Evolutionary conservation across 2,888 invertebrate genomes (phyloP), one percentile per base, ranked within the genome.

Genomic region (Eupithecia centaureata): DNA sequence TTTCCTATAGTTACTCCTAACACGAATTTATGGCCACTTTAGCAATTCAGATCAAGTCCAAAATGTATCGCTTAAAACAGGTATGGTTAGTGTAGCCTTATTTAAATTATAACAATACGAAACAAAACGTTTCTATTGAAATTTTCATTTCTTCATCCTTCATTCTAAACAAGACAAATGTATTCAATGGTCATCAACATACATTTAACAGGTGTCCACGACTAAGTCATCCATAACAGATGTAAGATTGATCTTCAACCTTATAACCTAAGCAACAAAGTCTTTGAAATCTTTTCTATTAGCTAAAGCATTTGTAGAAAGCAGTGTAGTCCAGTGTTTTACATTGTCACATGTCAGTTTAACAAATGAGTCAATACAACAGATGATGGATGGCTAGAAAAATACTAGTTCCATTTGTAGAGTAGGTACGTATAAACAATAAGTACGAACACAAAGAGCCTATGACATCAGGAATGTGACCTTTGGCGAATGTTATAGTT

Each of bases 391-490:
- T 75, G 30, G 68, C 67, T 65, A 57, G 61, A 72, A 71, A 67
- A 56, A 76, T 52, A 42, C 54, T 28, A 30, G 54, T 28, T 38
- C 38, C 51, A 30, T 68, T 58, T 73, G 27, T 33, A 57, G 22
- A 47, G 63, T 64, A n/a, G n/a, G n/a, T 67, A 71, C 68, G n/a
- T 62, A 51, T 68, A 70, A 70, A 71, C 72, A 73, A 73, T 68
- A 61, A 33, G 18, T 56, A 47, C 35, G 61, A 56, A 60, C 30
- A 73, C 69, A 71, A 71, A 72, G 69, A 67, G 61, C 47, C 63
- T 54, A 68, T 74, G 75, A 76, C 70, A 74, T 75, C 68, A 74
- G 75, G 72, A 65, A 70, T 76, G 65, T 74, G 66, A 76, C 75
- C 75, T 76, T 76, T 68, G 54, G 54, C 68, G 52, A 74, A 73